Conservation (phyloP, 2,888 invertebrate species). For the Dynastes grantii region DNA sequence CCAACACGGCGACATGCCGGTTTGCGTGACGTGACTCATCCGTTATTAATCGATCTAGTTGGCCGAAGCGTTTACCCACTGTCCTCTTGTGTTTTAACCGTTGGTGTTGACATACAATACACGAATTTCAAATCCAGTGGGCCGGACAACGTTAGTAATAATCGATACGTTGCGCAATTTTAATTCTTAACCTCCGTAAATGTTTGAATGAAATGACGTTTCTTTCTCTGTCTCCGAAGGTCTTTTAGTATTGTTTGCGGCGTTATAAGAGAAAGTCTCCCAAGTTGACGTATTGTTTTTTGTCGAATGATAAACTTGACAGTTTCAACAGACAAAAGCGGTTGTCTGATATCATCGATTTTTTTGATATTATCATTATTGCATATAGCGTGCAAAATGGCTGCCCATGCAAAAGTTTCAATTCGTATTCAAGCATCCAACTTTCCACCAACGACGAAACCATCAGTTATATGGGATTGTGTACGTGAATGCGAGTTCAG, state of each 20-base stretch:
- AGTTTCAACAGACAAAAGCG: too few species aligned
- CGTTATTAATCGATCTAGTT: slow-evolving; percentile 38
- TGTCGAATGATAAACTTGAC: too few species aligned
- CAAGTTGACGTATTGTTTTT: background rate
- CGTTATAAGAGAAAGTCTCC: slow-evolving; percentile 1
- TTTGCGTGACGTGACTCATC: slow-evolving; percentile 42
- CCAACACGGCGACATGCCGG: slow-evolving; percentile 5
- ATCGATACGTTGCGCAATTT: slow-evolving; percentile 1
- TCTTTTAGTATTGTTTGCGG: background rate
- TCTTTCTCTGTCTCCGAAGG: slow-evolving; percentile 5
- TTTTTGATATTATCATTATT: background rate
- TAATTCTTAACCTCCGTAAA: background rate
- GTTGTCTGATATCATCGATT: slow-evolving; percentile 1
- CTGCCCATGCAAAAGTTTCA: too few species aligned
- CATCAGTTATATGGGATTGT: background rate
- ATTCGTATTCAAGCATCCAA: too few species aligned
- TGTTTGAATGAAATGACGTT: slow-evolving; percentile 16
- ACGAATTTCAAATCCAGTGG: slow-evolving; percentile 20
- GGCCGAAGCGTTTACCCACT: slow-evolving; percentile 10
- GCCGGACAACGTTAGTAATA: slow-evolving; percentile 16
- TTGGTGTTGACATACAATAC: background rate
- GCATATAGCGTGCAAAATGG: too few species aligned
- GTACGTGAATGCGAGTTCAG: background rate
- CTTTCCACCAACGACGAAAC: too few species aligned
- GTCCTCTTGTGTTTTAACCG: slow-evolving; percentile 12